Evolutionary conservation across 2,888 invertebrate species (phyloP).

Genomic region (Scaptomyza reducta): DNA sequence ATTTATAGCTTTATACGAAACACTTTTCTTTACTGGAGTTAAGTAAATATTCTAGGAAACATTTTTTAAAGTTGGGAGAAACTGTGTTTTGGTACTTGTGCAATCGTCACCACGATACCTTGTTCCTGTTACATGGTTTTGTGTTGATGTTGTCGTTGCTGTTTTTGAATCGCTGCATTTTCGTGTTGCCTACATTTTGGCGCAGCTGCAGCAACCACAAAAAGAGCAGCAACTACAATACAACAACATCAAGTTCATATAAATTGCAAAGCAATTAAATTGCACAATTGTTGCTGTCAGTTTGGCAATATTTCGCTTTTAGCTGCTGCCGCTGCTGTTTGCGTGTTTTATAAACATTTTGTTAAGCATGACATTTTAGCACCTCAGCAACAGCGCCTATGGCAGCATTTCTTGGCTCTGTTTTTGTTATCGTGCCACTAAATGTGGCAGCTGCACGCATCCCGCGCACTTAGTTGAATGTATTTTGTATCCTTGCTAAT

Average conservation of each 20-base stretch:
- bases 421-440: constrained; percentile 42
- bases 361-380: constrained; percentile 61
- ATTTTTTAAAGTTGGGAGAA: background rate
- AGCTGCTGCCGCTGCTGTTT: constrained; percentile 26
- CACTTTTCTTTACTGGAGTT: background rate
- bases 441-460: constrained; percentile 62
- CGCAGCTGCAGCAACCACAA: constrained; percentile 35
- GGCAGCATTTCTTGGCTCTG: constrained; percentile 28
- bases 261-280: constrained; percentile 67
- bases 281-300: constrained; percentile 42
- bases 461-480: constrained; percentile 1
- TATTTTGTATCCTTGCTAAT: constrained; percentile 25
- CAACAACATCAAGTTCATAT: constrained; percentile 33
- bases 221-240: constrained; percentile 19
- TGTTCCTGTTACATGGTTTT: constrained; percentile 5
- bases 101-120: background rate
- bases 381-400: constrained; percentile 41
- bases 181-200: constrained; percentile 47
- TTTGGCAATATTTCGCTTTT: constrained; percentile 18
- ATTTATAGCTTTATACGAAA: too few relatives aligned
- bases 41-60: background rate
- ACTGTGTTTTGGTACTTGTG: background rate
- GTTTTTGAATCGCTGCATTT: constrained; percentile 16
- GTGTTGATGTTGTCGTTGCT: constrained; percentile 1
- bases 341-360: constrained; percentile 67